These are phyloP conservation scores for Zosterops japonicus DNA, from an alignment of 2,113 vertebrate species.

Conservation along the genomic window DNA sequence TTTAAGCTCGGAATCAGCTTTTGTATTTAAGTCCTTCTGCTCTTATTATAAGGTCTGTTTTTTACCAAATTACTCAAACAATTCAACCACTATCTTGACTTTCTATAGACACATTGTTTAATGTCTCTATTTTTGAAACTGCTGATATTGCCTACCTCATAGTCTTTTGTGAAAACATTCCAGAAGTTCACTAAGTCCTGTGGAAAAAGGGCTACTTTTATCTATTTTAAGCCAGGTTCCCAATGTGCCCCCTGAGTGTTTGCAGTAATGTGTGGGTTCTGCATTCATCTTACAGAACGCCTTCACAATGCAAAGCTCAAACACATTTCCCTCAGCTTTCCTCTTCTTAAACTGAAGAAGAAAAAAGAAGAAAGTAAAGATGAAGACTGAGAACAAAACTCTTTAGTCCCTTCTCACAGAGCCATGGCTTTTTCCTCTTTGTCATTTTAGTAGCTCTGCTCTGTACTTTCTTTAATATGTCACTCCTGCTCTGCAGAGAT, in stretches of 20 bases:
- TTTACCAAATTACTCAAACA: neutral
- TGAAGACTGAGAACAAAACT: neutral
- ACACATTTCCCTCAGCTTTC: neutral
- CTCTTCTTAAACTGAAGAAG: neutral
- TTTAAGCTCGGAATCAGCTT: neutral
- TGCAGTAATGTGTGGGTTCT: neutral
- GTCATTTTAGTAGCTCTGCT: neutral
- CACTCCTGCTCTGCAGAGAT: neutral
- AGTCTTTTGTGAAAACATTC: neutral
- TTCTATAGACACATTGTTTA: neutral
- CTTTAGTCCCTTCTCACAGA: neutral
- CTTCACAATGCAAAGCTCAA: neutral
- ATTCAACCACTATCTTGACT: neutral
- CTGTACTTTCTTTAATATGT: fast-evolving
- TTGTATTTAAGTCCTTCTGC: neutral
- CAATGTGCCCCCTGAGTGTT: neutral
- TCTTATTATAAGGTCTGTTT: neutral
- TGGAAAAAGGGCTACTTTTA: neutral
- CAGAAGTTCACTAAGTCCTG: neutral
- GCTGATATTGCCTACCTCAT: neutral
- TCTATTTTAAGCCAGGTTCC: neutral
- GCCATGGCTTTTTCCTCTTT: neutral
- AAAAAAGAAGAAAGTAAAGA: neutral
- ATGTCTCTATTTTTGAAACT: neutral
- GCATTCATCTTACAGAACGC: neutral